These are phyloP conservation scores for Phenganax marumi DNA, from an alignment of 92 coral and sea anemone genomes.

Conservation along the genomic window DNA sequence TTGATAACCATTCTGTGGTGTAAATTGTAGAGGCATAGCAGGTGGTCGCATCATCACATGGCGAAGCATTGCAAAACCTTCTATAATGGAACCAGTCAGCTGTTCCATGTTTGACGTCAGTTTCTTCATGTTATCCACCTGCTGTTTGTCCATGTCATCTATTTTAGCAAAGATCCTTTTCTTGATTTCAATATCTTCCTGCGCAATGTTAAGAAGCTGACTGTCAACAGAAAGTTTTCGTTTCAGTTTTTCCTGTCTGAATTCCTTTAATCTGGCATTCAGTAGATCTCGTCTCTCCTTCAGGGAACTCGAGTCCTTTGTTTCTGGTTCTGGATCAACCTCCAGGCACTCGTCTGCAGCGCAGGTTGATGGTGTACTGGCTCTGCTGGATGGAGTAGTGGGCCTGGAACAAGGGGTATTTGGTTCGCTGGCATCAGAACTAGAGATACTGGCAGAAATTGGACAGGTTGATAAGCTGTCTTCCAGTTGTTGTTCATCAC, in stretches of 20 bases:
- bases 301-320: conserved; percentile 6
- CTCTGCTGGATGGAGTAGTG: not conserved
- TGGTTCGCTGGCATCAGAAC: too few relatives aligned
- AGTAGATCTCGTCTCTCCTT: conserved; percentile 53
- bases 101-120: conserved; percentile 60
- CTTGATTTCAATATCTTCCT: conserved; percentile 58
- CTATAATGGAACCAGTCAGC: conserved; percentile 53
- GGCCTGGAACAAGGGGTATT: not conserved
- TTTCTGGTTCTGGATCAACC: not conserved
- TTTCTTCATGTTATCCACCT: conserved; percentile 51
- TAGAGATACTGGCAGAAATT: too few relatives aligned
- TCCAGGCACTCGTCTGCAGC: not conserved
- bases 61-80: conserved; percentile 59
- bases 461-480: too few relatives aligned
- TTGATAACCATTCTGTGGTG: not conserved
- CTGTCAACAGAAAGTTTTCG: conserved; percentile 55
- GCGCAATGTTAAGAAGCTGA: conserved; percentile 49
- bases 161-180: conserved; percentile 54
- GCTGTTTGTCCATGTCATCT: conserved; percentile 56
- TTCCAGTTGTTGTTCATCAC: too few relatives aligned
- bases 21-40: conserved; percentile 31
- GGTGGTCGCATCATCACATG: conserved; percentile 49
- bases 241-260: conserved; percentile 54
- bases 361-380: not conserved
- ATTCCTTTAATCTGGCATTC: conserved; percentile 48